A percentile compares a stretch with the other conserved stretches of the same genome.
phyloP scores from a whole-genome alignment of 1,140 invertebrate species.

The Pseudomyrmex concolor region DNA sequence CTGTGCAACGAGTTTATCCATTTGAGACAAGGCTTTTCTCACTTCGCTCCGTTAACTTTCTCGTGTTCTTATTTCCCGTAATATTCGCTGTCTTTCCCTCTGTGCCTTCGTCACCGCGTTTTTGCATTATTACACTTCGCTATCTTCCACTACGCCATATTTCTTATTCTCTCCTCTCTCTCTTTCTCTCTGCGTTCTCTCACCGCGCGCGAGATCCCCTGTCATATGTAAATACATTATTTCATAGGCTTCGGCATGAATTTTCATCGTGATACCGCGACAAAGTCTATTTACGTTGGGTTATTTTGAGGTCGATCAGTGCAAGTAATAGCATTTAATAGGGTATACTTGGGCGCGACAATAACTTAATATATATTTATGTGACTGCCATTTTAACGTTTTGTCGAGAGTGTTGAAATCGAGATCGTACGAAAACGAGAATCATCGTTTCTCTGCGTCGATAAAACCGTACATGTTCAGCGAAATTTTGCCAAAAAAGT shows the following conservation, averaged over 20 bases:
- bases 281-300: slow-evolving; percentile 31
- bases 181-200: background rate
- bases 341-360: background rate
- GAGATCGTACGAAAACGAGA: slow-evolving; percentile 26
- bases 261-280: slow-evolving; percentile 42
- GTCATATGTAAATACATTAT: slow-evolving; percentile 56
- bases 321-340: slow-evolving; percentile 26
- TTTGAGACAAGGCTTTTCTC: slow-evolving; percentile 51
- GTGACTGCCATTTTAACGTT: slow-evolving; percentile 39
- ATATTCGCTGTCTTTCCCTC: slow-evolving; percentile 61
- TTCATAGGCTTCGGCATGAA: slow-evolving; percentile 41
- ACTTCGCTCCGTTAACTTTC: slow-evolving; percentile 57
- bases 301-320: slow-evolving; percentile 27
- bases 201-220: background rate
- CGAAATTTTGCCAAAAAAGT: slow-evolving; percentile 47
- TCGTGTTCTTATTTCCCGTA: slow-evolving; percentile 52
- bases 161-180: slow-evolving; percentile 10
- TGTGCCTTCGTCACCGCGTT: slow-evolving; percentile 41
- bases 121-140: slow-evolving; percentile 67
- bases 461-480: slow-evolving; percentile 24
- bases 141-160: slow-evolving; percentile 28
- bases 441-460: background rate
- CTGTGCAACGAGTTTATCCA: slow-evolving; percentile 72
- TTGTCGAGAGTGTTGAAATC: slow-evolving; percentile 23
- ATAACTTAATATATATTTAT: slow-evolving; percentile 54